Evolutionary conservation across 2,797 vertebrate species (phyloP), one percentile per base, ranked within the genome.

Genomic region (Microtus californicus): DNA sequence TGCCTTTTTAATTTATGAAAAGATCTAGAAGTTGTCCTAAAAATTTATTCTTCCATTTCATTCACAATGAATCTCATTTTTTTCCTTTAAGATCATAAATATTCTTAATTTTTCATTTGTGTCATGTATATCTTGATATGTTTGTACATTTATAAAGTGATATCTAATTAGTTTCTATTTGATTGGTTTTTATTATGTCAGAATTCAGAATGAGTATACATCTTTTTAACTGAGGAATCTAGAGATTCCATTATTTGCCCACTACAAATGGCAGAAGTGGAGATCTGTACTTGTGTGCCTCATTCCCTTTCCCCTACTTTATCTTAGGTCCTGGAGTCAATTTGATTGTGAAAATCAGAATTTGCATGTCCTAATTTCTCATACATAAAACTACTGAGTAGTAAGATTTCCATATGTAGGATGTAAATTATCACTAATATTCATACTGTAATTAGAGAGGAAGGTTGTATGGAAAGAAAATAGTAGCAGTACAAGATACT

Each of bases 1-100:
- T 82, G n/a, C 25, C 23, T 37, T 94, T 91, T 91, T 79, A 78
- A 21, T 91, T 43, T 94, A 34, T 74, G 48, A 78, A 54, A 94
- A 90, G 19, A 43, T 91, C 19, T 25, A 61, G 23, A 82, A 80
- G n/a, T 76, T 81, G 48, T 12, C 14, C 27, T 69, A 63, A 61
- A 65, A 83, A 45, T 45, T 83, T n/a, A 3, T 85, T 93, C 7
- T 54, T 83, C 9, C 77, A 21, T 76, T 88, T 79, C 21, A 88
- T 83, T 54, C 40, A 89, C 45, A 87, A 63, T 83, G 23, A 81
- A 71, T 65, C 8, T 91, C 45, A 83, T 1, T 85, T 90, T 65
- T n/a, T 83, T 25, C 82, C 80, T 93, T 1, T 74, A 87, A 89
- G 40, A 21, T 91, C 1, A 88, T 0, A 81, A 23, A 65, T 81